phyloP scores from a whole-genome alignment of 2,888 invertebrate species.

The Drosophila multiciliata region DNA sequence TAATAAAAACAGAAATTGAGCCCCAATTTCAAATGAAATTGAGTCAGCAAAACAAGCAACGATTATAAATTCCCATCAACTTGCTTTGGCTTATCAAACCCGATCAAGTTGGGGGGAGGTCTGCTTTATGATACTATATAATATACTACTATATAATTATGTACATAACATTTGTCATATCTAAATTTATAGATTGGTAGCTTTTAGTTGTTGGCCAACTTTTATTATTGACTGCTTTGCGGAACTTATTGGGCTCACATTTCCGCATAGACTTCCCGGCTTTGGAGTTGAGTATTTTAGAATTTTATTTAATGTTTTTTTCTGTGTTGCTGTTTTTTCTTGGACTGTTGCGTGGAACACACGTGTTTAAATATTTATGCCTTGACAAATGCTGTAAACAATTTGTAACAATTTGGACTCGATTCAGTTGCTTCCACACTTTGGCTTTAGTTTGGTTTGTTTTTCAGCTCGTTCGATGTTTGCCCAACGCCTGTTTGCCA shows the following conservation, averaged over 20 bases:
- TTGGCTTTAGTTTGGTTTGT: conserved; percentile 17
- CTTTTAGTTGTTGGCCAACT: conserved; percentile 11
- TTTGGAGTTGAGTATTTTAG: too few relatives aligned
- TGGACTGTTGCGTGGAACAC: conserved; percentile 59
- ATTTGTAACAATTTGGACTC: conserved; percentile 35
- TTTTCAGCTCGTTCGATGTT: conserved; percentile 21
- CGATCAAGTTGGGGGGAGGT: not conserved
- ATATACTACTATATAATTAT: not conserved
- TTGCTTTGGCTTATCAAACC: conserved; percentile 20
- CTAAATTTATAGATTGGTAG: conserved; percentile 9
- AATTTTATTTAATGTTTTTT: not conserved
- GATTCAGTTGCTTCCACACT: conserved; percentile 20
- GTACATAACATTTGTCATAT: not conserved
- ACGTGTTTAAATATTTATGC: conserved; percentile 80
- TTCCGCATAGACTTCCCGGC: conserved; percentile 23
- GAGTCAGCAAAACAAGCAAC: conserved; percentile 23
- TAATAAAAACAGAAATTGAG: conserved; percentile 5
- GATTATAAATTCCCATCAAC: conserved; percentile 30
- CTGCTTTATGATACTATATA: not conserved
- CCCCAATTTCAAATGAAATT: conserved; percentile 23
- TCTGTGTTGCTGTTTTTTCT: conserved; percentile 1
- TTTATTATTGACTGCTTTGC: conserved; percentile 12
- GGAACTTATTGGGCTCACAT: conserved; percentile 24
- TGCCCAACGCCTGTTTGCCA: conserved; percentile 27
- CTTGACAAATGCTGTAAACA: conserved; percentile 78